phyloP scores from a whole-genome alignment of 2,797 vertebrate species.

The Rhinophrynus dorsalis region DNA sequence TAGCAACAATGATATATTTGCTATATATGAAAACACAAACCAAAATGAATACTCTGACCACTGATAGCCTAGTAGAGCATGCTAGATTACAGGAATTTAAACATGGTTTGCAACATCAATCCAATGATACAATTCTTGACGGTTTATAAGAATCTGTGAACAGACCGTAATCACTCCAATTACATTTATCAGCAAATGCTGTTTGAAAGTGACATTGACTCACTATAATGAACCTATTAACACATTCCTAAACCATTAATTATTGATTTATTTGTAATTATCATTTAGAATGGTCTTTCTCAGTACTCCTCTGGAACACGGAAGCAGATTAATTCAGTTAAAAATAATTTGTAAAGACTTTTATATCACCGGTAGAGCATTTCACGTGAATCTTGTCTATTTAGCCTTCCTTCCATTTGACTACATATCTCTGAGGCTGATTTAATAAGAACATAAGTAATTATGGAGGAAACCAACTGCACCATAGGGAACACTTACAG shows the following conservation, averaged over 20 bases:
- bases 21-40: no score
- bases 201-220: constrained; percentile 47
- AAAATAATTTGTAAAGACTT: constrained; percentile 47
- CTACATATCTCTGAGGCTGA: no score
- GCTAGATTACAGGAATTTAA: constrained; percentile 26
- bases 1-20: no score
- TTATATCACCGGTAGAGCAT: constrained; percentile 29
- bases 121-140: constrained; percentile 19
- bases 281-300: constrained; percentile 37
- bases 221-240: constrained; percentile 56
- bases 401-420: constrained; percentile 3
- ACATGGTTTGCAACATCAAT: constrained; percentile 34
- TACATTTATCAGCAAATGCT: constrained; percentile 50
- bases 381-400: constrained; percentile 19
- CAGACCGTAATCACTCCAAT: constrained; percentile 46
- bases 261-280: constrained; percentile 64
- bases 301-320: constrained; percentile 41
- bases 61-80: constrained; percentile 2
- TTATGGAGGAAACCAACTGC: no score
- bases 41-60: not conserved
- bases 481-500: no score
- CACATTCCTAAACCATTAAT: constrained; percentile 57
- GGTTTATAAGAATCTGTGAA: constrained; percentile 46
- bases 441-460: no score
- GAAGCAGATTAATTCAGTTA: constrained; percentile 44